Percentiles rank a stretch among this genome's conserved stretches.
phyloP scores from a whole-genome alignment of 2,797 vertebrate genomes.

The Pangasius macronema region DNA sequence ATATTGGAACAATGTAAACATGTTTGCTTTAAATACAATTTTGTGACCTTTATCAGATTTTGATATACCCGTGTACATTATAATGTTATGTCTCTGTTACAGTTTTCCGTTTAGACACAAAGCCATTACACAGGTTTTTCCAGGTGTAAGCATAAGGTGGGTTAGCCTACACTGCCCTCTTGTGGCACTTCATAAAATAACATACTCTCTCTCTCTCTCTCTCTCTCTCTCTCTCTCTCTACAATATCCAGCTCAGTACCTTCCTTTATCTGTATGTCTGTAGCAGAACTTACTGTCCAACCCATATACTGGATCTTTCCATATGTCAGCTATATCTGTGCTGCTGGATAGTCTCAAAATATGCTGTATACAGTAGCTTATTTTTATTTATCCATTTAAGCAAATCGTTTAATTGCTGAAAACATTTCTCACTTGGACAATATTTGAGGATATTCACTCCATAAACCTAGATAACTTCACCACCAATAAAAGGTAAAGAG shows the following conservation, averaged over 20 bases:
- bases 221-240: not conserved
- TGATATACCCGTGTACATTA: too few relatives aligned
- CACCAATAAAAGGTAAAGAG: not conserved
- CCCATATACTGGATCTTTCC: not conserved
- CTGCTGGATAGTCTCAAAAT: not conserved
- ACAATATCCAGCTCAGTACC: not conserved
- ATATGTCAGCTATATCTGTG: too few relatives aligned
- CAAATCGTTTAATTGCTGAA: not conserved
- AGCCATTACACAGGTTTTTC: not conserved
- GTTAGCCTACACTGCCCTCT: constrained; percentile 34
- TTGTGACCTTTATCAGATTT: not conserved
- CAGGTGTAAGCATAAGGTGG: not conserved
- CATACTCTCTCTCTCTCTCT: not conserved
- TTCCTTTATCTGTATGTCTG: not conserved
- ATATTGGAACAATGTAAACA: not conserved
- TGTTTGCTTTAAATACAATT: not conserved
- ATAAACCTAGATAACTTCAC: not conserved
- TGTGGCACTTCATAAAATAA: constrained; percentile 3
- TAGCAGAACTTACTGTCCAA: not conserved
- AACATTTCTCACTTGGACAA: not conserved
- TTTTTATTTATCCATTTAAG: not conserved
- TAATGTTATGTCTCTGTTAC: not conserved
- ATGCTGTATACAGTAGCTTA: not conserved
- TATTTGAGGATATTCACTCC: not conserved
- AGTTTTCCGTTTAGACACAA: constrained; percentile 2